These are phyloP conservation scores for Limnephilus auricula DNA, from an alignment of 2,888 invertebrate genomes.

Conservation along the genomic window DNA sequence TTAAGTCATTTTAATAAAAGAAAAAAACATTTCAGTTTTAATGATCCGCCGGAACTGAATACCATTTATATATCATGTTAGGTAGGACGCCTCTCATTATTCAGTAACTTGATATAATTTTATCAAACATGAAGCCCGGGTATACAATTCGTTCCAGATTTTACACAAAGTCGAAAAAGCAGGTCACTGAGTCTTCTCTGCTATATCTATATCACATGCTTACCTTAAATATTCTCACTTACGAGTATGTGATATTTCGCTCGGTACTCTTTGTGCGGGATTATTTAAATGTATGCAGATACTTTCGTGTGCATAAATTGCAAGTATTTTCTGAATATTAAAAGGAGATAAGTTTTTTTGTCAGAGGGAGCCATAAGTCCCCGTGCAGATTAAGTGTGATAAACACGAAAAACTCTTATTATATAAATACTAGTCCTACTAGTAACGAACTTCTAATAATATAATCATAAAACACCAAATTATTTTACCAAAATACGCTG, in stretches of 20 bases:
- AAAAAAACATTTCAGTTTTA: neutral
- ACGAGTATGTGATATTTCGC: neutral
- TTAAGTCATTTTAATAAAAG: neutral
- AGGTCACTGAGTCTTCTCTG: slow-evolving; percentile 28
- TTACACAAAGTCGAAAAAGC: slow-evolving; percentile 7
- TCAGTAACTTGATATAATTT: slow-evolving; percentile 12
- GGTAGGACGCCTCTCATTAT: neutral
- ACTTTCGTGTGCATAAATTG: neutral
- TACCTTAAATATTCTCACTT: neutral
- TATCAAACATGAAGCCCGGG: slow-evolving; percentile 2
- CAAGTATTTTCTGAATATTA: neutral
- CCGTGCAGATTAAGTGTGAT: neutral
- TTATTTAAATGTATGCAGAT: neutral
- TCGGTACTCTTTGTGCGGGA: neutral
- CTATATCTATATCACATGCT: neutral
- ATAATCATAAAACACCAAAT: too few relatives aligned
- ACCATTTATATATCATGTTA: neutral
- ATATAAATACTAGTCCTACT: too few relatives aligned
- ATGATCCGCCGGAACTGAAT: neutral
- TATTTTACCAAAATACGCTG: too few relatives aligned
- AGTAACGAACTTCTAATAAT: too few relatives aligned
- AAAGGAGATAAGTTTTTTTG: neutral
- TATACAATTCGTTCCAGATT: slow-evolving; percentile 23
- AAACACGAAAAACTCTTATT: neutral
- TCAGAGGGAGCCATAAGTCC: neutral